Evolutionary conservation across 2,797 vertebrate species (phyloP).

Genomic region (Molossus molossus): DNA sequence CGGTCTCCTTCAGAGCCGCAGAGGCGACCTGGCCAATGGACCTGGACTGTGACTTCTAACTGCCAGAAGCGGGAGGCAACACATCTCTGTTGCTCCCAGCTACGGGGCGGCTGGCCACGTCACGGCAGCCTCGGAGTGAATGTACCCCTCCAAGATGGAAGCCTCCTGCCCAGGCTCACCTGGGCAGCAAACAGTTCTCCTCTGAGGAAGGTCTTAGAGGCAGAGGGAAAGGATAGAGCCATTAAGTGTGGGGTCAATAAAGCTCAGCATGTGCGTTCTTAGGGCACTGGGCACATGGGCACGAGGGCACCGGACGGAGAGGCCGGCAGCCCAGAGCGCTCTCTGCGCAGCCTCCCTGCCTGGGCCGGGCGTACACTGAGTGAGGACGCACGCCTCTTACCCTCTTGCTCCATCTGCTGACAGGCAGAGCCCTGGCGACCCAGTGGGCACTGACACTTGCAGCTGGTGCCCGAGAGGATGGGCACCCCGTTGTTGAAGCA

Average conservation of each 20-base stretch:
- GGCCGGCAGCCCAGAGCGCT: neutral
- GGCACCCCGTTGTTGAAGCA: constrained; percentile 94
- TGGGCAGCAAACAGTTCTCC: neutral
- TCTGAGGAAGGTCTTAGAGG: neutral
- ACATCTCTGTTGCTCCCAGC: neutral
- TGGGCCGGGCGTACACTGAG: neutral
- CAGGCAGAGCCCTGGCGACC: constrained; percentile 90
- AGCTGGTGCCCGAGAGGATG: constrained; percentile 89
- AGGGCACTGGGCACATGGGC: neutral
- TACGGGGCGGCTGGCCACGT: neutral
- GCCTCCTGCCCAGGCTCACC: neutral
- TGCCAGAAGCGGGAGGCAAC: neutral
- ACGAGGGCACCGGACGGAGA: neutral
- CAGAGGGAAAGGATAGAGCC: neutral
- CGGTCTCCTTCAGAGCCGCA: neutral
- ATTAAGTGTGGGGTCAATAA: neutral
- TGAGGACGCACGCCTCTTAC: neutral
- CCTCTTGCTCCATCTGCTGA: constrained; percentile 60
- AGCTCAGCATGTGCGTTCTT: neutral
- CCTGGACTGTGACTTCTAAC: neutral
- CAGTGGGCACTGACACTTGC: constrained; percentile 91
- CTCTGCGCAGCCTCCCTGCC: neutral
- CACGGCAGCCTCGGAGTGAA: neutral
- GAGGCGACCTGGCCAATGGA: neutral
- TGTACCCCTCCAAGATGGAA: neutral